Base-by-base conservation (phyloP, 2,888 invertebrate species). In the Eristalinus aeneus region DNA sequence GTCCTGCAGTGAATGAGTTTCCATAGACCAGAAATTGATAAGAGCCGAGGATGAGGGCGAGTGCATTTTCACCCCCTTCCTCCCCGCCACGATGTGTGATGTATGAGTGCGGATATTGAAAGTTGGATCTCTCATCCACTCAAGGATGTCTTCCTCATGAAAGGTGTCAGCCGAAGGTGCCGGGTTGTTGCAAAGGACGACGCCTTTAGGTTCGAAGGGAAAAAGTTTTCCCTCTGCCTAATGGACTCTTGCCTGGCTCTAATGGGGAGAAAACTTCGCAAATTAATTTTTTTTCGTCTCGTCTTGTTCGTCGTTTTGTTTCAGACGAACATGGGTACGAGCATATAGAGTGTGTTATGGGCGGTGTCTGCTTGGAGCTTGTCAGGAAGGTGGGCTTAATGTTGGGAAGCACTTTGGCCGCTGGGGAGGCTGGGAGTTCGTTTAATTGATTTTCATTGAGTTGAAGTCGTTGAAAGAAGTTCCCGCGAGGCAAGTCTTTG, bases 21-120 rank as follows among this genome's bases (percentile, higher is more conserved):
- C 65, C 56, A 56, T 75, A 79, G 84, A 71, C 79, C 56, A 34
- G 61, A 73, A 71, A 79, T 61, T 61, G 71, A 82, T 64, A 74
- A 64, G 71, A 39, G 23, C 60, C 34, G 23, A 31, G 12, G 8
- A 10, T 32, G 11, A 23, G 53, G 6, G 6, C 6, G 36, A 11
- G 16, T 36, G 12, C 9, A 12, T 58, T 3, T 27, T 27, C 27
- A 32, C 32, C 12, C 12, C 2, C 2, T 12, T 12, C 36, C 20
- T 8, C 22, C 2, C 11, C 46, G 10, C 22, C 61, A 31, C 53
- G 68, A 23, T 32, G 67, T 63, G 56, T 79, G 84, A 80, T 75
- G 71, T 80, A 80, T 80, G 80, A 76, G 80, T 80, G 84, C 75
- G 72, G 83, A 78, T 84, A 84, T 80, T 72, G 76, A 80, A 85